These are phyloP conservation scores for Drosophila engyochracea DNA, from an alignment of 2,888 invertebrate species.

Conservation along the genomic window DNA sequence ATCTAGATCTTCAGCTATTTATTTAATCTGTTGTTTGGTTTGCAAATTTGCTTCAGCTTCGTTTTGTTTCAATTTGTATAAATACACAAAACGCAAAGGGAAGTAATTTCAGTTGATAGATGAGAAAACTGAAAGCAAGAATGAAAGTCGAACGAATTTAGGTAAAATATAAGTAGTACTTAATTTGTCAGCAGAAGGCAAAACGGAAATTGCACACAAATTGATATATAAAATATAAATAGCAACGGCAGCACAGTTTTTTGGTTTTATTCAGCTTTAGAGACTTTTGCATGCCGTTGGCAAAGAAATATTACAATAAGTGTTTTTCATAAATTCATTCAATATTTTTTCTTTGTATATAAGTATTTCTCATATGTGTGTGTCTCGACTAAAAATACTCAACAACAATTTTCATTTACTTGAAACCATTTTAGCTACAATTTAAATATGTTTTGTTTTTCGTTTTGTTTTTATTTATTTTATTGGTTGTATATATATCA, in stretches of 20 bases:
- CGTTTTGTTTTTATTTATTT: neutral
- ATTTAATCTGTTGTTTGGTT: constrained; percentile 22
- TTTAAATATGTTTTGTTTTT: constrained; percentile 47
- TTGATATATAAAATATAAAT: constrained; percentile 2
- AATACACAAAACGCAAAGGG: constrained; percentile 20
- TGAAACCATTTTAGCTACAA: constrained; percentile 85
- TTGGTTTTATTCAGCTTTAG: constrained; percentile 15
- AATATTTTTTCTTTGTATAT: constrained; percentile 23
- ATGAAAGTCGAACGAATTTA: neutral
- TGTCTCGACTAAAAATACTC: constrained; percentile 83
- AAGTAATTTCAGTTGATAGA: constrained; percentile 26
- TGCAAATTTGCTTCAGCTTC: constrained; percentile 49
- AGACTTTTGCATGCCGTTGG: neutral
- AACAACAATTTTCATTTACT: constrained; percentile 83
- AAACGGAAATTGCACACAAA: constrained; percentile 20
- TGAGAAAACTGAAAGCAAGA: constrained; percentile 23
- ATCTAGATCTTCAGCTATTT: constrained; percentile 19
- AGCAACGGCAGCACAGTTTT: constrained; percentile 23
- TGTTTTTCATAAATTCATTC: constrained; percentile 42
- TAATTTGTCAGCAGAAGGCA: constrained; percentile 70
- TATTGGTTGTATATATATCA: constrained; percentile 28
- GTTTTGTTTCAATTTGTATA: constrained; percentile 10
- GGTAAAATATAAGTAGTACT: neutral
- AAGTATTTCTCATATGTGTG: constrained; percentile 24
- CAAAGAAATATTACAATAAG: neutral